These are phyloP conservation scores for Atta colombica DNA, from an alignment of 1,140 invertebrate species.

Conservation along the genomic window DNA sequence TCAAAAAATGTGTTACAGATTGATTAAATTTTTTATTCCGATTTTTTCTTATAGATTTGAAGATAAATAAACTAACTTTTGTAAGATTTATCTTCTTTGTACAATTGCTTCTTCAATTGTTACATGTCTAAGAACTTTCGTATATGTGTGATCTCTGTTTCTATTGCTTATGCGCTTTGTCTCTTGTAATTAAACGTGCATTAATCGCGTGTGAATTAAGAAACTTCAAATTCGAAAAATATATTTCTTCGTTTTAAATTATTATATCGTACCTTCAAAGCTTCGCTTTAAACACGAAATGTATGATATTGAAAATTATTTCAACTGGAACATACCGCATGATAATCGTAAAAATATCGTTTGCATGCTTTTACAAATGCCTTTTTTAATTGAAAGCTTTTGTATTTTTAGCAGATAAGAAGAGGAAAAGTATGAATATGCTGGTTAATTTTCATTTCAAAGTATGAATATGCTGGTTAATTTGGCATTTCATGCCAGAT, in stretches of 20 bases:
- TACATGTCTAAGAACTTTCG: slow-evolving; percentile 25
- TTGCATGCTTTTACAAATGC: slow-evolving; percentile 7
- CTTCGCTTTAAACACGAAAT: slow-evolving; percentile 10
- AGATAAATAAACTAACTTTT: neutral
- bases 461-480: slow-evolving; percentile 60
- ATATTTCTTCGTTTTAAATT: neutral
- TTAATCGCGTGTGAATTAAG: slow-evolving; percentile 20
- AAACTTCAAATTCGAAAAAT: neutral
- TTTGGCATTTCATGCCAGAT: slow-evolving; percentile 25
- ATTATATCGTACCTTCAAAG: neutral
- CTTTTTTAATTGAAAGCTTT: slow-evolving; percentile 8
- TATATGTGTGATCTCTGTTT: slow-evolving; percentile 64
- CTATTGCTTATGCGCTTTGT: slow-evolving; percentile 79
- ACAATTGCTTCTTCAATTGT: slow-evolving; percentile 22
- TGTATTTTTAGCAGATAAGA: slow-evolving; percentile 64
- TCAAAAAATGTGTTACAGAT: too few species aligned
- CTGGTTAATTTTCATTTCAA: too few species aligned
- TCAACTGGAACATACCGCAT: slow-evolving; percentile 65
- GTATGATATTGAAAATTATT: slow-evolving; percentile 28
- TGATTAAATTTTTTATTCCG: slow-evolving; percentile 5
- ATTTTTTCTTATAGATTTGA: neutral
- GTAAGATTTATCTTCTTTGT: neutral
- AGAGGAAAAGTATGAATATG: slow-evolving; percentile 60
- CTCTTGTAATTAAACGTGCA: slow-evolving; percentile 63
- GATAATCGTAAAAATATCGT: slow-evolving; percentile 48